A percentile compares a stretch with the other conserved stretches of the same genome.
These are phyloP conservation scores for Hyperoplus lanceolatus DNA, from an alignment of 2,797 vertebrate species.

Conservation along the genomic window DNA sequence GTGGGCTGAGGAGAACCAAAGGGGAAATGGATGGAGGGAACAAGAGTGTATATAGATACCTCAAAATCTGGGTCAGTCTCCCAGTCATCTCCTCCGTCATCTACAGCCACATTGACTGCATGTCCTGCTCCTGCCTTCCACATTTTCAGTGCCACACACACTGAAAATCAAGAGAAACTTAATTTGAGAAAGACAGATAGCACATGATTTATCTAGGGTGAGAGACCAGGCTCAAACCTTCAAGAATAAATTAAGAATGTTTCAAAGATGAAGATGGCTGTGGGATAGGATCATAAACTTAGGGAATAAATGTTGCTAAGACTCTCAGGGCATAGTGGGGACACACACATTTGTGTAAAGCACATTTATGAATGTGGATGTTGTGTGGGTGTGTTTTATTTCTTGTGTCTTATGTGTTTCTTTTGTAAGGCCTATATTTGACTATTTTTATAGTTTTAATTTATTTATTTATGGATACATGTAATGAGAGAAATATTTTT, in stretches of 20 bases:
- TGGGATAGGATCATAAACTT: neutral
- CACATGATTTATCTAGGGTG: too few relatives aligned
- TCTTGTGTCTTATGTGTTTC: too few relatives aligned
- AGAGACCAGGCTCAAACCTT: neutral
- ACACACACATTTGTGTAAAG: too few relatives aligned
- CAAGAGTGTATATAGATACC: slow-evolving; percentile 75
- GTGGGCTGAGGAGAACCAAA: neutral
- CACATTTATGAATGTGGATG: too few relatives aligned
- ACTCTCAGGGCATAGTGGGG: too few relatives aligned
- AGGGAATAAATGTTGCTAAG: too few relatives aligned
- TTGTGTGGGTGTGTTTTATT: too few relatives aligned
- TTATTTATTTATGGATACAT: too few relatives aligned
- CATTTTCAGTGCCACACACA: slow-evolving; percentile 84
- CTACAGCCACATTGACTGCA: slow-evolving; percentile 80
- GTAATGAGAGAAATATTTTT: too few relatives aligned
- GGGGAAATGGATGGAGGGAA: neutral
- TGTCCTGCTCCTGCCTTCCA: slow-evolving; percentile 95
- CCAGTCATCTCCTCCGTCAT: slow-evolving; percentile 93
- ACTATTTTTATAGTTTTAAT: too few relatives aligned
- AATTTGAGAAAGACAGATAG: too few relatives aligned
- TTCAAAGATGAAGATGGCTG: neutral
- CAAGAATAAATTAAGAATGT: accelerated
- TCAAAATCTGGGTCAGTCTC: slow-evolving; percentile 98
- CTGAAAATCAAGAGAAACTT: neutral
- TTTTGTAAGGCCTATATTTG: too few relatives aligned